Evolutionary conservation across 2,113 vertebrate genomes (phyloP), one percentile per base, ranked within the genome.

Genomic region (Telmatochromis bifrenatus): DNA sequence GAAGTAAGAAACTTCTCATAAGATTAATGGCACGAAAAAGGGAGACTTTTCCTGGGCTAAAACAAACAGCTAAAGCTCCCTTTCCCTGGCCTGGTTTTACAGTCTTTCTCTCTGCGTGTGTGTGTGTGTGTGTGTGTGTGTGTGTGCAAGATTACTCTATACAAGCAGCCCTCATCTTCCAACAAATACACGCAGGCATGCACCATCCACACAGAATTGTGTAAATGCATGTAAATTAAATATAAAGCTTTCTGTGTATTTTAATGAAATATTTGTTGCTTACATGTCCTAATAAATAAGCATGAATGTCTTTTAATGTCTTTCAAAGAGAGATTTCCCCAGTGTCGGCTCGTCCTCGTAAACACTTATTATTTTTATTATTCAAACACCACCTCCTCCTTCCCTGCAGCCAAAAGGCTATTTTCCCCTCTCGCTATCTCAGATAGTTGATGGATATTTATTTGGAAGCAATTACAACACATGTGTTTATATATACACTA

Each of bases 11-110:
- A 87, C 84, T 58, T 75, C 93, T 87, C 84, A 92, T 81, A 90
- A 94, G 92, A 94, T 90, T 87, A 90, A 95, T 89, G 87, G 79
- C 85, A 91, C 75, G 86, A 95, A 94, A 92, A 68, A 83, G 82
- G 85, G 70, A 92, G 91, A 85, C 73, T 47, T 86, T 54, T 89
- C 77, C 90, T 92, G 70, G 23, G 87, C 90, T 91, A 88, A 89
- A 84, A 62, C 84, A 92, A 95, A 95, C 90, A 92, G 77, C 77
- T 77, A 81, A 49, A 86, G 82, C 90, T 81, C 73, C 31, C 70
- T 89, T 68, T 86, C 84, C 82, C 77, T 77, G 83, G 84, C 86
- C 87, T 81, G 90, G 42, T 91, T 91, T 84, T 90, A 55, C 70
- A 55, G 54, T 70, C 86, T 86, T 33, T 60, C 56, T 4, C 2